phyloP scores from a whole-genome alignment of 2,888 invertebrate genomes.

The Orthosia gracilis region DNA sequence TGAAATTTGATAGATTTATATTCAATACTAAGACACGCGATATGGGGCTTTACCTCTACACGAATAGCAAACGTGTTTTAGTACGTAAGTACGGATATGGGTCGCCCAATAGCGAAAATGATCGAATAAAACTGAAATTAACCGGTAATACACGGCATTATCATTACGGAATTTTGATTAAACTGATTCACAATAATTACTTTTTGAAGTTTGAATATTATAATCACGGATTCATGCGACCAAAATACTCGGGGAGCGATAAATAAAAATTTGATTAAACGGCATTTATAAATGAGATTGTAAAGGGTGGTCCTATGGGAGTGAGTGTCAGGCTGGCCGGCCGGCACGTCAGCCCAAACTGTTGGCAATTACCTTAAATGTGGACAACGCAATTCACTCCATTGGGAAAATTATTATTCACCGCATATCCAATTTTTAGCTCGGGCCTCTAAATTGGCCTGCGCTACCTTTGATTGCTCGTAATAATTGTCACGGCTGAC shows the following conservation, averaged over 20 bases:
- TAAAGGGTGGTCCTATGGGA: constrained; percentile 87
- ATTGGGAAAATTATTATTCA: constrained; percentile 89
- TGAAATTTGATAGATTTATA: constrained; percentile 58
- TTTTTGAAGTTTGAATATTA: constrained; percentile 62
- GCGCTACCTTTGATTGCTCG: constrained; percentile 81
- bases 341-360: constrained; percentile 89
- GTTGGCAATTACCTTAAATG: constrained; percentile 90
- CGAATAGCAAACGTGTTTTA: constrained; percentile 30
- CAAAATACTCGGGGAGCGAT: constrained; percentile 74
- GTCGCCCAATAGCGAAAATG: constrained; percentile 35
- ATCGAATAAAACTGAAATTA: constrained; percentile 48
- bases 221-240: constrained; percentile 63
- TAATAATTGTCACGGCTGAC: constrained; percentile 76
- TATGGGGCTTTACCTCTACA: constrained; percentile 33
- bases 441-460: constrained; percentile 81
- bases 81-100: constrained; percentile 1
- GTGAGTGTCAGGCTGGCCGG: constrained; percentile 86
- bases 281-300: constrained; percentile 89
- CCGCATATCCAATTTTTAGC: constrained; percentile 88
- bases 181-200: constrained; percentile 64
- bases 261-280: constrained; percentile 88
- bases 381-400: constrained; percentile 89
- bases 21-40: constrained; percentile 57
- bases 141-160: constrained; percentile 42
- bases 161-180: constrained; percentile 49